Base-by-base conservation (phyloP, 2,888 invertebrate genomes). In the Tetramorium bicarinatum region DNA sequence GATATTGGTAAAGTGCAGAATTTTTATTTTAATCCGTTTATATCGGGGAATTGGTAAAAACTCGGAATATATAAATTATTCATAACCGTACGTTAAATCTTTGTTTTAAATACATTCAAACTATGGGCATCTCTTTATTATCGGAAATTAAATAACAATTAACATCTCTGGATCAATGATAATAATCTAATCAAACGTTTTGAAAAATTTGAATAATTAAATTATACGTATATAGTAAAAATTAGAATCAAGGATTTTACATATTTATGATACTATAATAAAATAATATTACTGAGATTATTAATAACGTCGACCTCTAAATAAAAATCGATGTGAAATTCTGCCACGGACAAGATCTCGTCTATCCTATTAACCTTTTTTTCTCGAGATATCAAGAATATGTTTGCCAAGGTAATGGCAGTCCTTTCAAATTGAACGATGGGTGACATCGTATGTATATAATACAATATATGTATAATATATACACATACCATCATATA, bases 1-100 rank as follows among this genome's bases (percentile, higher is more conserved):
- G 8, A 75, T 66, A 66, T 76, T 18, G 18, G 21, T 21, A 29
- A 15, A 49, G 18, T 11, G n/a, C n/a, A n/a, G 8, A 38, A 66
- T 62, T 52, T 54, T 52, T 29, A 69, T 29, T 49, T 49, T 52
- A 29, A 62, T 62, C 8, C 44, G 59, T 62, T 74, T 25, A 44
- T 74, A 62, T 44, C 44, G 8, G 61, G 8, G 0, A 69, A 67
- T 15, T 9, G 9, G 15, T 34, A 15, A 15, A 21, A 9, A 25
- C 18, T 11, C 11, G 38, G 1, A 44, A n/a, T 3, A n/a, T 15
- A 18, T 34, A 13, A 4, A 64, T 44, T 64, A 59, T 44, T 29
- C 13, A 15, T 44, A 15, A n/a, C n/a, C 41, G 2, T 9, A 38
- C 1, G 21, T 52, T 54, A 72, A 72, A 18, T 71, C 13, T 69